A percentile compares a stretch with the other conserved stretches of the same genome.
phyloP scores from a whole-genome alignment of 1,140 invertebrate genomes.

The Pogonus chalceus region DNA sequence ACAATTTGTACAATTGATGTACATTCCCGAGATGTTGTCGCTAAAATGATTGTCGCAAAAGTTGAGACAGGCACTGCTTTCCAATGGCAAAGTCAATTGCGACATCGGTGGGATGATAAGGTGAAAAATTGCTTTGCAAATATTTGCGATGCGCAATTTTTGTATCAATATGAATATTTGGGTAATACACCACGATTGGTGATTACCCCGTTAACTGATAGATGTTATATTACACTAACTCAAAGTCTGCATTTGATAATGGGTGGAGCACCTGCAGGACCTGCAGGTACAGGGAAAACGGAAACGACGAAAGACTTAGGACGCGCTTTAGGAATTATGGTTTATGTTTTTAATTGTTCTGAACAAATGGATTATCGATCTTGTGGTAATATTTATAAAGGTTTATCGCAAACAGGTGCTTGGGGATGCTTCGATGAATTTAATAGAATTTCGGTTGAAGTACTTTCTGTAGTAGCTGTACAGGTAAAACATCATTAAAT shows the following conservation, averaged over 20 bases:
- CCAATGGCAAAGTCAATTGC: conserved; percentile 83
- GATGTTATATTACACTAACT: conserved; percentile 86
- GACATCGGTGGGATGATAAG: conserved; percentile 80
- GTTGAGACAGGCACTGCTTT: conserved; percentile 75
- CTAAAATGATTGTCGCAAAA: conserved; percentile 70
- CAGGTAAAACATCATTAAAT: conserved; percentile 34
- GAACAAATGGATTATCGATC: conserved; percentile 96
- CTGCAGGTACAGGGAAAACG: conserved; percentile 80
- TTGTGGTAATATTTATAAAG: conserved; percentile 86
- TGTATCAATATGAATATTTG: conserved; percentile 70
- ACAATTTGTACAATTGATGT: conserved; percentile 93
- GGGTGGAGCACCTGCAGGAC: conserved; percentile 85
- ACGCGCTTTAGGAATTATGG: conserved; percentile 82
- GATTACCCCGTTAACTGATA: conserved; percentile 76
- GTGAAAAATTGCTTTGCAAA: conserved; percentile 79
- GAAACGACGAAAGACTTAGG: conserved; percentile 92
- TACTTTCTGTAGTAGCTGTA: conserved; percentile 85
- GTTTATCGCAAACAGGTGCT: conserved; percentile 80
- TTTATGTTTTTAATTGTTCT: conserved; percentile 93
- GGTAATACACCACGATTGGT: conserved; percentile 74
- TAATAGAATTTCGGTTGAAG: conserved; percentile 87
- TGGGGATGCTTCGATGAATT: conserved; percentile 96
- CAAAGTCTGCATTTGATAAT: conserved; percentile 79
- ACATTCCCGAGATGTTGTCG: conserved; percentile 78
- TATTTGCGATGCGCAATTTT: conserved; percentile 82